Base-by-base conservation (phyloP, 2,113 vertebrate species). In the Sturnus vulgaris region DNA sequence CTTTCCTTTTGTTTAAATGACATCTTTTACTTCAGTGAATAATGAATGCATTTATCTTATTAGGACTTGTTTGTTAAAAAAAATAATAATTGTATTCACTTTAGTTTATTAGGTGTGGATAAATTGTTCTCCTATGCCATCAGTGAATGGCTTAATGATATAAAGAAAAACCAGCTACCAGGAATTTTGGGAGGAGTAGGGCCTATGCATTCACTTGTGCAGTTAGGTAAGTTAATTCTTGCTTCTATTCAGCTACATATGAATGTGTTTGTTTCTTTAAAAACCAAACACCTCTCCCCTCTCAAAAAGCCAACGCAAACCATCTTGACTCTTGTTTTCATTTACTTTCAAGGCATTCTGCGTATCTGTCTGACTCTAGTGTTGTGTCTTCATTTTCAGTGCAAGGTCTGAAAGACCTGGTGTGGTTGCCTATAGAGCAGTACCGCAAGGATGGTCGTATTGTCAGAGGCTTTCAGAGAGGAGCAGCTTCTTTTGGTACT, bases 401-500 rank as follows among this genome's bases (percentile, higher is more conserved):
- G 77, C 99, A 99, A 97, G 99, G 99, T 93, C 98, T 99, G 80
- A 98, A 98, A 86, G 99, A 99, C 96, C 96, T 99, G 97, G 99
- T 99, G n/a, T 99, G 99, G 99, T 96, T 99, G 59, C 99, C 99
- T 0, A 99, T 99, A 66, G 99, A 99, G 95, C 99, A 99, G 96
- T 99, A 99, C 98, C 98, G 99, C 61, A 99, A 99, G 96, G 99
- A 99, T 1, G 99, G 99, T 7, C 98, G 99, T 18, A 99, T 99
- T 35, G 99, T 99, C 42, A 98, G 99, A 27, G 99, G 99, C 4
- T 98, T 99, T 91, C 99, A 99, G 88, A 98, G 98, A 31, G 99
- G 99, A 31, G 99, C 99, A 1, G 99, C 99, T 70, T 99, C 99
- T 60, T 99, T 99, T 65, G 99, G 99, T 12, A 99, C 99, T 22